Conservation (phyloP, 2,888 invertebrate species). For the Parnassius apollo region DNA sequence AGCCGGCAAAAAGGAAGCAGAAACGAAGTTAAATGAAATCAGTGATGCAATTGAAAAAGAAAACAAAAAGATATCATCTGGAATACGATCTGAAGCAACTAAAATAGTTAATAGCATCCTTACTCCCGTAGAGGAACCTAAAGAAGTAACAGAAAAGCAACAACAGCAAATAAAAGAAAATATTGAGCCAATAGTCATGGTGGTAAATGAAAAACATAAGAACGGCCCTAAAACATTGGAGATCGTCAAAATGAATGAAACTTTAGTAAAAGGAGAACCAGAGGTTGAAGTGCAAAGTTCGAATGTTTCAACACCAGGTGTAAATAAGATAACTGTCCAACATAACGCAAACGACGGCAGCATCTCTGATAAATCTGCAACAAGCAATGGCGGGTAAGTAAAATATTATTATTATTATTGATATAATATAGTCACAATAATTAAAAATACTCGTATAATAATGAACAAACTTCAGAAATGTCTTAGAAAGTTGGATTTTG, state of each 20-base stretch:
- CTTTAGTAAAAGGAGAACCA: slow-evolving; percentile 80
- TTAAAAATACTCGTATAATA: no score
- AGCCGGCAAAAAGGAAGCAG: slow-evolving; percentile 50
- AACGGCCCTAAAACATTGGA: slow-evolving; percentile 45
- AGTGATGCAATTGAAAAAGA: slow-evolving; percentile 57
- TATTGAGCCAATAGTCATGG: slow-evolving; percentile 68
- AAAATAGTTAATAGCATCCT: slow-evolving; percentile 73
- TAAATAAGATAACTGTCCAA: slow-evolving; percentile 47
- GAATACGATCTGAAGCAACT: slow-evolving; percentile 63
- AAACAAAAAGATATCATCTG: slow-evolving; percentile 51
- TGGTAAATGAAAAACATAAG: slow-evolving; percentile 67
- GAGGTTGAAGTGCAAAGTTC: slow-evolving; percentile 83
- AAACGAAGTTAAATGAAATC: slow-evolving; percentile 48
- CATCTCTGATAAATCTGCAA: slow-evolving; percentile 61
- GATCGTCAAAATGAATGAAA: slow-evolving; percentile 59
- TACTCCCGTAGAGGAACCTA: slow-evolving; percentile 71
- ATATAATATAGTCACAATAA: no score
- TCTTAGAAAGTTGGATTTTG: no score
- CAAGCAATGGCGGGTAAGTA: slow-evolving; percentile 75
- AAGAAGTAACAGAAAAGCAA: slow-evolving; percentile 42
- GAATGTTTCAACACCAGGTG: slow-evolving; percentile 69
- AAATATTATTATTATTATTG: no score
- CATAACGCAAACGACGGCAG: slow-evolving; percentile 56
- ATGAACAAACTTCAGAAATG: no score
- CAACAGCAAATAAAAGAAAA: slow-evolving; percentile 43